These are phyloP conservation scores for Oryzias curvinotus DNA, from an alignment of 2,113 vertebrate species.

Conservation along the genomic window DNA sequence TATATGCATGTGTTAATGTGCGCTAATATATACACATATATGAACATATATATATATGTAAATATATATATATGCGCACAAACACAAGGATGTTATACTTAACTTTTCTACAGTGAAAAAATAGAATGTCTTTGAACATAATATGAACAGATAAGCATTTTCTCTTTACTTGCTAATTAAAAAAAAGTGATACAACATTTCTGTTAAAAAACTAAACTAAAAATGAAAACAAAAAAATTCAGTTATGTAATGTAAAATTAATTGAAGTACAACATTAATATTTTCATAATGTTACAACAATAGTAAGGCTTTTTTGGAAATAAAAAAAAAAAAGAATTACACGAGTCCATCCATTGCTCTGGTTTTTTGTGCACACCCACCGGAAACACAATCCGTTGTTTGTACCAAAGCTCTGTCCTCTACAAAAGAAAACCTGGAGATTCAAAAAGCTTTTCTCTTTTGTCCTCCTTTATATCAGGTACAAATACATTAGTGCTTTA, in stretches of 20 bases:
- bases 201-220: constrained; percentile 76
- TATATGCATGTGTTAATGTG: constrained; percentile 23
- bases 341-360: constrained; percentile 70
- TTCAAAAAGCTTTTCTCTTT: constrained; percentile 32
- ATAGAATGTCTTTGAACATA: constrained; percentile 95
- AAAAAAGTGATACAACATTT: constrained; percentile 73
- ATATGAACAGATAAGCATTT: constrained; percentile 88
- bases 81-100: constrained; percentile 75
- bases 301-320: constrained; percentile 85
- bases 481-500: constrained; percentile 39
- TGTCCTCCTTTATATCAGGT: constrained; percentile 17
- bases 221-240: constrained; percentile 64
- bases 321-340: constrained; percentile 78
- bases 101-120: constrained; percentile 93
- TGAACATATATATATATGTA: constrained; percentile 31
- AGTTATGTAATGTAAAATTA: constrained; percentile 70
- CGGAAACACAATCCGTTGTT: constrained; percentile 42
- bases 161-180: constrained; percentile 71
- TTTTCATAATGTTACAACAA: constrained; percentile 77
- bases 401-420: constrained; percentile 42
- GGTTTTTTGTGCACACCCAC: constrained; percentile 54
- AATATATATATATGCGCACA: constrained; percentile 46
- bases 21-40: constrained; percentile 36
- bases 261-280: constrained; percentile 75
- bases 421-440: constrained; percentile 35